A percentile compares a stretch with the other conserved stretches of the same genome.
Evolutionary conservation across 2,888 invertebrate species (phyloP).

Genomic region (Podotricha telesiphe): DNA sequence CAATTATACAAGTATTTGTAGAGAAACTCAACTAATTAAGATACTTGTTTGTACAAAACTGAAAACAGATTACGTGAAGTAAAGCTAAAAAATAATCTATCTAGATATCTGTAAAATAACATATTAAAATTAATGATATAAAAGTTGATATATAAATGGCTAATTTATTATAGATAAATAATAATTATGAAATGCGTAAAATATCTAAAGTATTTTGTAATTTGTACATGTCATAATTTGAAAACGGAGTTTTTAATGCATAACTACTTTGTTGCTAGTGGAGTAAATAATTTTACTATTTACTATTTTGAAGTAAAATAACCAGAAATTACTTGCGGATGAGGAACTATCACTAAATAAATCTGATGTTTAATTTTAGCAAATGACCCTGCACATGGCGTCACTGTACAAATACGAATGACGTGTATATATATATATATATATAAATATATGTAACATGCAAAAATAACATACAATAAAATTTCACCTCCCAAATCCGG

Average conservation of each 20-base stretch:
- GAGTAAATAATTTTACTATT: not conserved
- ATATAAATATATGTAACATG: slow-evolving; percentile 10
- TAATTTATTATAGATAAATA: too few species aligned
- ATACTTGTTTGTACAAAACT: too few species aligned
- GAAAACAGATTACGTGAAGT: too few species aligned
- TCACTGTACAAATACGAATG: not conserved
- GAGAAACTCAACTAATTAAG: too few species aligned
- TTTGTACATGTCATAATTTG: too few species aligned
- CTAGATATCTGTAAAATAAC: too few species aligned
- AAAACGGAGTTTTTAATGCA: not conserved
- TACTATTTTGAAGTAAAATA: not conserved
- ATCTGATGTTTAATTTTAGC: not conserved
- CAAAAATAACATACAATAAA: slow-evolving; percentile 39
- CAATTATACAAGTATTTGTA: too few species aligned
- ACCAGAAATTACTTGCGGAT: not conserved
- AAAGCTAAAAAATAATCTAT: too few species aligned
- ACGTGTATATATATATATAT: not conserved
- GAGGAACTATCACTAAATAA: not conserved
- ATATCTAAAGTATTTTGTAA: too few species aligned
- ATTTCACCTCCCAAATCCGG: slow-evolving; percentile 65
- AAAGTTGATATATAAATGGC: too few species aligned
- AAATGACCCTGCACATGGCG: not conserved
- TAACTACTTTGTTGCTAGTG: not conserved
- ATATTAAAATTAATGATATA: too few species aligned
- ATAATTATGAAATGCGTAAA: too few species aligned